phyloP scores from a whole-genome alignment of 2,113 vertebrate species.

The Lipophrys pholis region DNA sequence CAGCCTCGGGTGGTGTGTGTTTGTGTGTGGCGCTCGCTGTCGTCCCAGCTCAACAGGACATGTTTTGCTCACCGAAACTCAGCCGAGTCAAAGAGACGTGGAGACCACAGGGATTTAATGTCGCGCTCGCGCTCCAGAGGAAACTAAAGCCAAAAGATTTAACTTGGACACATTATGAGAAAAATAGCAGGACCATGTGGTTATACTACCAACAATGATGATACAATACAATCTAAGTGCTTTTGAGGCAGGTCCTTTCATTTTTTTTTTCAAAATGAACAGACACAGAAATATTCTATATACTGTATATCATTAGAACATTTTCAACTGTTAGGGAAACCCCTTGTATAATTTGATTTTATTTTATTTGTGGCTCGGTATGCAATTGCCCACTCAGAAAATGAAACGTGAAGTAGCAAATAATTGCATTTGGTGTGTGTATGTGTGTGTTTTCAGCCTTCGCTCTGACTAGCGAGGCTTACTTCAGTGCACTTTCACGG shows the following conservation, averaged over 20 bases:
- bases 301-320: too few relatives aligned
- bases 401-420: background rate
- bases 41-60: too few relatives aligned
- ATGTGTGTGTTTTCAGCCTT: constrained; percentile 81
- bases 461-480: constrained; percentile 88
- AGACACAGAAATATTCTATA: too few relatives aligned
- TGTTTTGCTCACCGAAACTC: background rate
- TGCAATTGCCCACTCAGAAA: background rate
- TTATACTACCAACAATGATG: too few relatives aligned
- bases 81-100: background rate
- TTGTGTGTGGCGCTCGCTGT: background rate
- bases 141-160: background rate
- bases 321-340: too few relatives aligned
- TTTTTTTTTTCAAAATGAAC: too few relatives aligned
- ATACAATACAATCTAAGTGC: too few relatives aligned
- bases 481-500: constrained; percentile 91
- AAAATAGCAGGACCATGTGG: too few relatives aligned
- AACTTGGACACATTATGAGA: background rate
- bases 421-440: constrained; percentile 7
- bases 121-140: background rate
- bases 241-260: too few relatives aligned
- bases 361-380: background rate
- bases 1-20: background rate
- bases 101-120: background rate
- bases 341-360: too few relatives aligned